A percentile compares a stretch with the other conserved stretches of the same genome.
phyloP scores from a whole-genome alignment of 2,797 vertebrate species.

The Crenuchus spilurus region DNA sequence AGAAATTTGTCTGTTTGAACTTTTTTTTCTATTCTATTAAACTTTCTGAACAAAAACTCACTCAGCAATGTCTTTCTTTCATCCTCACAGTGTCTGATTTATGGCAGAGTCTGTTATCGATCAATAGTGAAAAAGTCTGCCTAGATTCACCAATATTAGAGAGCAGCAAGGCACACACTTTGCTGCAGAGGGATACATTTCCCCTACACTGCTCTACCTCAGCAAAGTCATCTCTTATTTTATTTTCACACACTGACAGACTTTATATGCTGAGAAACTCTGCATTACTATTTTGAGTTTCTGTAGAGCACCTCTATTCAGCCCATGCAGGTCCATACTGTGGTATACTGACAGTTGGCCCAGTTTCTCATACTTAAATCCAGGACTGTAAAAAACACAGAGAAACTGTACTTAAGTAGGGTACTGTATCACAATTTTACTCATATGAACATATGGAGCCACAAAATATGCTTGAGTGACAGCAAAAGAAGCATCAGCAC shows the following conservation, averaged over 20 bases:
- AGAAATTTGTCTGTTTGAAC: conserved; percentile 1
- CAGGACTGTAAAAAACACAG: no score
- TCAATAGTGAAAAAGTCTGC: conserved; percentile 13
- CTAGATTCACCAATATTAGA: conserved; percentile 21
- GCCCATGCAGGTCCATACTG: not conserved
- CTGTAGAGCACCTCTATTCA: conserved; percentile 11
- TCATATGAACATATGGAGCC: no score
- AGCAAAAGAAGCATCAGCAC: no score
- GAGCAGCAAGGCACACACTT: not conserved
- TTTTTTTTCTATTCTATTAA: not conserved
- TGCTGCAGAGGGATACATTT: not conserved
- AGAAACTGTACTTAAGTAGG: no score
- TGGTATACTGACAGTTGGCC: not conserved
- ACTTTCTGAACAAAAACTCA: not conserved
- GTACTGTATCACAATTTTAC: no score
- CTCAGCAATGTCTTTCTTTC: not conserved
- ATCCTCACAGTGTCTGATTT: conserved; percentile 25
- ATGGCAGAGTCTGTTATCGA: conserved; percentile 24
- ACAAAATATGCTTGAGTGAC: no score
- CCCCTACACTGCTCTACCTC: not conserved
- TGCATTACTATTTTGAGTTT: not conserved
- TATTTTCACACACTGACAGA: conserved; percentile 34
- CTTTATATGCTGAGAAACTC: conserved; percentile 18
- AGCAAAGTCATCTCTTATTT: conserved; percentile 28
- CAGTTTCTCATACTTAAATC: not conserved